Base-by-base conservation (phyloP, 2,888 invertebrate species). In the Platypus cylindrus region DNA sequence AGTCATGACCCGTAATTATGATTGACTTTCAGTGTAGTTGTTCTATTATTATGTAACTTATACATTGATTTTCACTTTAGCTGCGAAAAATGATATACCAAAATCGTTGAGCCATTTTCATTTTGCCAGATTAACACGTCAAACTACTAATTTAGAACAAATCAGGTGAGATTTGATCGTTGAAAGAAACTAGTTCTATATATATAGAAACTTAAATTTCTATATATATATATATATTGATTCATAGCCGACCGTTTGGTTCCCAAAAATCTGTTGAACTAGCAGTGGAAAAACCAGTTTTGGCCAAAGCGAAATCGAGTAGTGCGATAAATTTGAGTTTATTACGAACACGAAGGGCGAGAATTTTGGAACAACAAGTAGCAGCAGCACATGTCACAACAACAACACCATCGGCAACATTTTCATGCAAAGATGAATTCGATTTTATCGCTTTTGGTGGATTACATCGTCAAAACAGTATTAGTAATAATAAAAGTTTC, bases 251-350 rank as follows among this genome's bases (percentile, higher is more conserved):
- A 3, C 43, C 55, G 7, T 50, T 54, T 25, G 58, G 56, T 8
- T 39, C 49, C 8, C 45, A 49, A 29, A 53, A 48, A 31, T 49
- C 52, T 9, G 46, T 51, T 17, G 54, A 53, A 12, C 5, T 5
- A 11, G 8, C 15, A 8, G 27, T 14, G 14, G 7, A 20, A 9
- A 27, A 27, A 35, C 61, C 61, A 1, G 43, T 56, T 16, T 46
- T 62, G 39, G 57, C 56, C 17, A 63, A 63, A 44, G 57, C 63
- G 2, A 63, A 63, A 45, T 62, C 62, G 5, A 62, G 61, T 37
- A 62, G 63, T 48, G 58, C 62, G 5, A 63, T 63, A 20, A 63
- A 63, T 46, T 48, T 63, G 39, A 62, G 55, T 41, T 41, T 62
- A 40, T 44, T 61, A 30, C 47, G 62, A 26, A 53, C 56, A 13